phyloP scores from a whole-genome alignment of 2,797 vertebrate genomes.

The Sebastes diaconus region DNA sequence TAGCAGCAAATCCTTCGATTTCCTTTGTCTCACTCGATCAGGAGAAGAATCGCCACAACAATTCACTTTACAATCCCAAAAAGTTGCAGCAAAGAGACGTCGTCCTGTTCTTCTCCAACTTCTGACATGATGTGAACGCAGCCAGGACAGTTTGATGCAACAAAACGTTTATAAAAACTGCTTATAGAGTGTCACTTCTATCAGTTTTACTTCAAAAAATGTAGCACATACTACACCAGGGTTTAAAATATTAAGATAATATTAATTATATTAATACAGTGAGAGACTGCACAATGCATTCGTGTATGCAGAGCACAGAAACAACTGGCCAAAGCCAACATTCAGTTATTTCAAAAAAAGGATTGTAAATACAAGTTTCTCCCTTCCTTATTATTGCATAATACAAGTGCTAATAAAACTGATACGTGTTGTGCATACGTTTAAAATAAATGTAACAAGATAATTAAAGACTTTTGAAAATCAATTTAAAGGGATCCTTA shows the following conservation, averaged over 20 bases:
- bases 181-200: neutral
- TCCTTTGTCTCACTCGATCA: neutral
- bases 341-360: neutral
- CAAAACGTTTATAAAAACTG: neutral
- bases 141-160: neutral
- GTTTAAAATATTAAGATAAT: neutral
- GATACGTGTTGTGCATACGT: constrained; percentile 26
- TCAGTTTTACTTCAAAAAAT: constrained; percentile 21
- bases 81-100: neutral
- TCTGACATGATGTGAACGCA: neutral
- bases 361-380: neutral
- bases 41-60: too few relatives aligned
- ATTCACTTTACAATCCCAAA: neutral
- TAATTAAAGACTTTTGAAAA: constrained; percentile 45
- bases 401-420: constrained; percentile 40
- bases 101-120: neutral
- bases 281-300: neutral
- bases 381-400: constrained; percentile 49
- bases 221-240: neutral
- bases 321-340: neutral
- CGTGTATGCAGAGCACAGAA: neutral
- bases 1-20: neutral
- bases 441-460: constrained; percentile 37
- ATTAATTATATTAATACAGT: constrained; percentile 4
- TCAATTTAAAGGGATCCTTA: constrained; percentile 32